Evolutionary conservation across 2,797 vertebrate genomes (phyloP), one percentile per base, ranked within the genome.

Genomic region (Champsocephalus gunnari): DNA sequence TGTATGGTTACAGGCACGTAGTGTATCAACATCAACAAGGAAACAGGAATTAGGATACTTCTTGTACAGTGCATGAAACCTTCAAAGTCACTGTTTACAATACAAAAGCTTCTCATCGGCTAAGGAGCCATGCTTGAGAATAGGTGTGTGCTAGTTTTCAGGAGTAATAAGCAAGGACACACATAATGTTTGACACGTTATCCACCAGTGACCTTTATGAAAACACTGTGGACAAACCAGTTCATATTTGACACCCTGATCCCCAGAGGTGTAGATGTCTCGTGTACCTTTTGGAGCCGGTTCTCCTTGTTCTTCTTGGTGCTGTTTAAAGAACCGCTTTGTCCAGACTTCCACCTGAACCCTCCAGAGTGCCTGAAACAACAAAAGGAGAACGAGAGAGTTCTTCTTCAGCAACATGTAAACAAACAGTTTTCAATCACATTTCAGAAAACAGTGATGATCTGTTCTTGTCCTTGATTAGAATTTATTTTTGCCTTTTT

Each of bases 311-410:
- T 94, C 71, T 81, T 93, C 86, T 87, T 91, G 55, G 71, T 45
- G 47, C 21, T 84, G 71, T 70, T 87, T 71, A 79, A 61, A 50
- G 87, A 64, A 48, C 83, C 80, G 63, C 67, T 43, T 70, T 95
- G 94, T 72, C 95, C 96, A 87, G 95, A 97, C 79, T 87, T 95
- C 97, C 97, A 97, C 0, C 71, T 92, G 82, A 95, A 94, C 53
- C 87, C 85, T 80, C 87, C 94, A 68, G 90, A 94, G 83, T 89
- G 94, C 92, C 95, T 97, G 13, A 16, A 75, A 9, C 64, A 16
- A 81, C 4, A 74, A 53, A 34, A 34, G 34, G 6, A 38, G 34
- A 38, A 38, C 5, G 9, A 38, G 8, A 38, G 34, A 9, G 34
- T 38, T 38, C 34, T 38, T 38, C 34, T 38, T 38, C 34, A 38